Conservation (phyloP, 2,888 invertebrate genomes). For the Tetrapedia diversipes region DNA sequence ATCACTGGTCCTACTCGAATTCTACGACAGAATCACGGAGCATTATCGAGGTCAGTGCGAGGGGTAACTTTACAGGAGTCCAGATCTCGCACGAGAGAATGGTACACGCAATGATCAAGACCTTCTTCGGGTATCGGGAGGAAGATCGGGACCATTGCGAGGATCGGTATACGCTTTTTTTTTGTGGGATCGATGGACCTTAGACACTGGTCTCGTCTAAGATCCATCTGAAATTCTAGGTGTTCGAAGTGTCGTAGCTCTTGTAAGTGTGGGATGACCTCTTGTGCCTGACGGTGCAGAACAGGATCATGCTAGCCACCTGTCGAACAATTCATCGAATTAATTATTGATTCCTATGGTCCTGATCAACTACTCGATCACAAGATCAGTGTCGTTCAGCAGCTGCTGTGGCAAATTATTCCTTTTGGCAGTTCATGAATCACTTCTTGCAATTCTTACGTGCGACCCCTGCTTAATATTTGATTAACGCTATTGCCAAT, state of each 20-base stretch:
- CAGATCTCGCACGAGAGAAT: neutral
- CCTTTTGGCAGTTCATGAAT: no score
- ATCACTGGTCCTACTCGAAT: slow-evolving; percentile 7
- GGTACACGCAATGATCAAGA: slow-evolving; percentile 12
- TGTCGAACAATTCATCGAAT: no score
- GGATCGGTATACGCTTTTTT: neutral
- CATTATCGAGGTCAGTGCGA: slow-evolving; percentile 9
- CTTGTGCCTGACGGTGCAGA: slow-evolving; percentile 89
- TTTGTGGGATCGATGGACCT: slow-evolving; percentile 66
- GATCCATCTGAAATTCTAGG: slow-evolving; percentile 82
- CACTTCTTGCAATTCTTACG: no score
- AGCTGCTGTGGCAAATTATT: no score
- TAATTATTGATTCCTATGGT: no score
- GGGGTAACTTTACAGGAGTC: slow-evolving; percentile 1
- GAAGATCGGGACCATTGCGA: slow-evolving; percentile 41
- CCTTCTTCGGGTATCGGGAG: slow-evolving; percentile 26
- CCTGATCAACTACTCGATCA: no score
- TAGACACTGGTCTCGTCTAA: slow-evolving; percentile 73
- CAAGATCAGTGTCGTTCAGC: no score
- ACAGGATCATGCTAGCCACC: slow-evolving; percentile 90
- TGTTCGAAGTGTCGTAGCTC: slow-evolving; percentile 85
- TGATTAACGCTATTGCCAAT: no score
- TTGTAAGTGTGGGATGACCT: slow-evolving; percentile 88
- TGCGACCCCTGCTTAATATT: no score
- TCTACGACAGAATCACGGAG: neutral